phyloP scores from a whole-genome alignment of 2,888 invertebrate genomes.

The Sminthurinus aureus region DNA sequence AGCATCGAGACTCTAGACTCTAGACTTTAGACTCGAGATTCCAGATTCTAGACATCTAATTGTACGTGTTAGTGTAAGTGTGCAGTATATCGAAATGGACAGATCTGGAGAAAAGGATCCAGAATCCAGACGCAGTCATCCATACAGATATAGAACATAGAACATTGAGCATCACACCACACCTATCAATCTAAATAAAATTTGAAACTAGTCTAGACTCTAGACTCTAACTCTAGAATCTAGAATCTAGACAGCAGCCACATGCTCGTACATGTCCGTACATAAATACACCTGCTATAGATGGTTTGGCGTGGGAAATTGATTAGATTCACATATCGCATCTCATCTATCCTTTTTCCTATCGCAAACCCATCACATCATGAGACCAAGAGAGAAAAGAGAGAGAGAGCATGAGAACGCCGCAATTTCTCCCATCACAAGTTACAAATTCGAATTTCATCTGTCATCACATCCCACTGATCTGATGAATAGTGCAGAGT shows the following conservation, averaged over 20 bases:
- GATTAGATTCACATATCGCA: constrained; percentile 19
- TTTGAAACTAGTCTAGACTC: constrained; percentile 11
- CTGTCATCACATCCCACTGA: neutral
- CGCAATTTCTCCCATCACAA: neutral
- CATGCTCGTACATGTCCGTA: neutral
- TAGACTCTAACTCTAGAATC: neutral
- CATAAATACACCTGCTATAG: neutral
- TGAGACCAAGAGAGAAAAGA: neutral
- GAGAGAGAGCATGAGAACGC: neutral
- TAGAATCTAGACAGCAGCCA: neutral
- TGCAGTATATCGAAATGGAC: too few relatives aligned
- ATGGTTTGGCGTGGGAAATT: constrained; percentile 9
- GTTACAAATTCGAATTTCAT: constrained; percentile 2
- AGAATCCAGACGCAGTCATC: too few relatives aligned
- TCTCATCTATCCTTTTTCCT: constrained; percentile 4
- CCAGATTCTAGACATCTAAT: too few relatives aligned
- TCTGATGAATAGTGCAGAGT: neutral
- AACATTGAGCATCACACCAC: constrained; percentile 3
- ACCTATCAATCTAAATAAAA: constrained; percentile 36
- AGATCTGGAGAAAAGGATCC: too few relatives aligned
- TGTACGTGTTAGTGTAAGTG: too few relatives aligned
- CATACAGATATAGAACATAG: too few relatives aligned
- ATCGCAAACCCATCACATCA: neutral
- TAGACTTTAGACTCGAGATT: too few relatives aligned
- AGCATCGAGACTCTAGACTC: too few relatives aligned